These are phyloP conservation scores for Frankliniella intonsa DNA, from an alignment of 2,888 invertebrate species.

Conservation along the genomic window DNA sequence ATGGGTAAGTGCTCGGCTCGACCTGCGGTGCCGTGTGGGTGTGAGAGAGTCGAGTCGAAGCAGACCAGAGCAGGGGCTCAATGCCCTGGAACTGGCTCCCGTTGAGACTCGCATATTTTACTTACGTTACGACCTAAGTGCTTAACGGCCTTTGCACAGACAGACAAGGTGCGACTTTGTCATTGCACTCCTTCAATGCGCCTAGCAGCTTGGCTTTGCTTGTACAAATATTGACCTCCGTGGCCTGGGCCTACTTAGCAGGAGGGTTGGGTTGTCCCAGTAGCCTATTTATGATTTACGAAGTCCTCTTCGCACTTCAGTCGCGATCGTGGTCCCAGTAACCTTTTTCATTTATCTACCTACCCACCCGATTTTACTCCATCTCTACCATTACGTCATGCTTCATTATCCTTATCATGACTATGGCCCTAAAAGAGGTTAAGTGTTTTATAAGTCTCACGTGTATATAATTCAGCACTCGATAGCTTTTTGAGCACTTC, in stretches of 20 bases:
- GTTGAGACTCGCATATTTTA: neutral
- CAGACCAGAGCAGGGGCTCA: too few relatives aligned
- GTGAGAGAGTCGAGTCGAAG: too few relatives aligned
- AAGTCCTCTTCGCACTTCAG: too few relatives aligned
- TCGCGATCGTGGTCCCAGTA: too few relatives aligned
- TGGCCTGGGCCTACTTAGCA: neutral
- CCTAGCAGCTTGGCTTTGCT: neutral
- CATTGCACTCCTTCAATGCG: neutral
- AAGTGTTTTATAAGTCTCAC: neutral
- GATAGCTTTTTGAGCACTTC: too few relatives aligned
- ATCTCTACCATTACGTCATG: too few relatives aligned
- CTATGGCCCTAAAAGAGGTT: neutral
- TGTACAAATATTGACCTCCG: neutral
- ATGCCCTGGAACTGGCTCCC: too few relatives aligned
- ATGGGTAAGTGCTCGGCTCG: neutral
- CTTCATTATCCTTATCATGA: neutral
- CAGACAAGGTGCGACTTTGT: neutral
- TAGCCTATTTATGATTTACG: neutral
- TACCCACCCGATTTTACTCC: too few relatives aligned
- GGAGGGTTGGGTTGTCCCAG: neutral
- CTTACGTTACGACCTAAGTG: neutral
- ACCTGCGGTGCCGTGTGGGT: neutral
- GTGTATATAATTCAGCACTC: neutral
- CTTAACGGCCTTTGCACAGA: constrained; percentile 4
- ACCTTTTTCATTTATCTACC: too few relatives aligned